Base-by-base conservation (phyloP, 2,888 invertebrate genomes). In the Drosophila peninsularis region DNA sequence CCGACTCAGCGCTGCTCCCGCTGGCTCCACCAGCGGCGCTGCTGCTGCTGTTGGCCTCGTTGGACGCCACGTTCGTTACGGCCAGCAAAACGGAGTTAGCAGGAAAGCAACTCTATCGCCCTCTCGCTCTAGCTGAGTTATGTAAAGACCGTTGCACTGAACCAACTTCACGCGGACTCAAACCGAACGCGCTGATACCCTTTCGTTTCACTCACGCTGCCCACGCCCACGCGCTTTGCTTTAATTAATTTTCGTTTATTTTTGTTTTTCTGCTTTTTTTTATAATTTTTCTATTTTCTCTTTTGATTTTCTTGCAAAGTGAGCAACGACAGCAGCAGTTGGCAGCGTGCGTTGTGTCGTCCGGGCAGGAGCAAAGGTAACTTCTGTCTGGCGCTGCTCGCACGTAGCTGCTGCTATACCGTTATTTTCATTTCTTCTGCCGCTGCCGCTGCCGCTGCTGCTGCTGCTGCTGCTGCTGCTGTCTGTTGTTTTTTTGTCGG, bases 1-100 rank as follows among this genome's bases (percentile, higher is more conserved):
- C 94, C 90, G 92, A 91, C 80, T 94, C 93, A 93, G 93, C 94
- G 94, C 52, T 34, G 94, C 37, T 36, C 36, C 94, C 94, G 80
- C 89, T 89, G 89, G 45, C 45, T 47, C 21, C 45, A 27, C 90
- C 90, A 82, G 90, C 88, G 84, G 89, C 89, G 85, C 88, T 91
- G 85, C 81, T 87, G 78, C 88, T 91, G 85, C 80, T 87, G 78
- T 78, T 90, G 82, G 90, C 86, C 81, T 92, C 92, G 90, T 92
- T 91, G 90, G 92, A 92, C 92, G 93, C 93, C 93, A 93, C 93
- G 83, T 83, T 83, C 52, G 52, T 27, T 52, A 11, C 37, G 52
- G 37, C 34, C 32, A 34, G 24, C 27, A 27, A 27, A n/a, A 52
- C 52, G 19, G 52, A 52, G 52, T 37, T 32, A 24, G 36, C 19